Conservation (phyloP, 2,888 invertebrate species). For the Ectobius pallidus region DNA sequence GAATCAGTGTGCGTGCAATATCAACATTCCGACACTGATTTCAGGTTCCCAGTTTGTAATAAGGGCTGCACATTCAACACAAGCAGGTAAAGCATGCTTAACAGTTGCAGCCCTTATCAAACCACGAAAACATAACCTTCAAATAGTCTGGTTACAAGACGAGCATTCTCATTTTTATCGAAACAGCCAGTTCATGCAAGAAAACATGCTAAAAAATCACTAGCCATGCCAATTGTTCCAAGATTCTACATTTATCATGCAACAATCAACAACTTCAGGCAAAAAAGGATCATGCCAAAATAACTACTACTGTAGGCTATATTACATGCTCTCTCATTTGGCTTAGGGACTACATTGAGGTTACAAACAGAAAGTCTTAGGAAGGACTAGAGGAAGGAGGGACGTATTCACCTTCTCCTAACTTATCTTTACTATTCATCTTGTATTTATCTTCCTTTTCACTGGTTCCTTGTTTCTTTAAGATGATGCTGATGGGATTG, state of each 20-base stretch:
- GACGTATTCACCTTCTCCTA: constrained; percentile 6
- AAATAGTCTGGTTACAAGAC: constrained; percentile 3
- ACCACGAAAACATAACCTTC: no score
- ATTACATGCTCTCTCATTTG: constrained; percentile 39
- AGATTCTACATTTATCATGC: neutral
- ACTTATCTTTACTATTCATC: neutral
- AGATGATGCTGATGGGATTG: no score
- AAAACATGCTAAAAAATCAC: neutral
- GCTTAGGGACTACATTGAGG: neutral
- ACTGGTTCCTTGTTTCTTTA: no score
- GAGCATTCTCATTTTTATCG: neutral
- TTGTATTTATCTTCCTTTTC: no score
- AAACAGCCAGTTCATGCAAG: constrained; percentile 19
- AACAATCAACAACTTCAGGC: neutral
- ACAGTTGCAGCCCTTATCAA: neutral
- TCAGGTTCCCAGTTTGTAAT: neutral
- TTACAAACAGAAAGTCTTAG: neutral
- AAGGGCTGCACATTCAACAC: neutral
- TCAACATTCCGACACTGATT: neutral
- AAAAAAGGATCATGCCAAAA: constrained; percentile 10
- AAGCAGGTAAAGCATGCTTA: neutral
- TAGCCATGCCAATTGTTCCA: constrained; percentile 8
- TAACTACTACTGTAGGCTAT: neutral
- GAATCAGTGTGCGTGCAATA: no score
- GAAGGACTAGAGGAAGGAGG: neutral